Conservation (phyloP, 2,888 invertebrate species). For the Laspeyria flexula region DNA sequence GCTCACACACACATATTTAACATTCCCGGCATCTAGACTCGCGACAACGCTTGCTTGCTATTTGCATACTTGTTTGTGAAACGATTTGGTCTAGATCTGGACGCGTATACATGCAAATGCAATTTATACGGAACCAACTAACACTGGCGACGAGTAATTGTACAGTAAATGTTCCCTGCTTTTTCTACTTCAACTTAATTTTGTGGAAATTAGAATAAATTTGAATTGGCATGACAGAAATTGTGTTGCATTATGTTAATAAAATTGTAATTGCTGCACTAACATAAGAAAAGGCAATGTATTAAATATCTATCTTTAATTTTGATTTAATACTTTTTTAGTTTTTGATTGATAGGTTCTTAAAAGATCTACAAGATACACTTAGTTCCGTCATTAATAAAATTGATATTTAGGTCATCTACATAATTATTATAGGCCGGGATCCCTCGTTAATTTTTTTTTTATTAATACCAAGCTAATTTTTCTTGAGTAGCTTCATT, state of each 20-base stretch:
- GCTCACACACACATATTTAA: conserved; percentile 79
- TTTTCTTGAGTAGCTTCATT: no score
- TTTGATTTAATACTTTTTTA: no score
- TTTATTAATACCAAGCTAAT: no score
- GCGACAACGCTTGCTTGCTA: conserved; percentile 72
- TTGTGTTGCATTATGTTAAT: neutral
- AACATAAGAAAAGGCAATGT: no score
- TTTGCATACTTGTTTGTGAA: conserved; percentile 81
- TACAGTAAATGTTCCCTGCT: conserved; percentile 32
- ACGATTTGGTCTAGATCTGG: conserved; percentile 74
- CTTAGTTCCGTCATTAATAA: no score
- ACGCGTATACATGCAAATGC: conserved; percentile 66
- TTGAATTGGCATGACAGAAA: conserved; percentile 1
- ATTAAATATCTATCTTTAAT: no score
- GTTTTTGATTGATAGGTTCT: no score
- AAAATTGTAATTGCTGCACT: no score
- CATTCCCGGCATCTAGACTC: conserved; percentile 71
- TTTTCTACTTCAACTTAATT: conserved; percentile 25
- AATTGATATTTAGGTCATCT: no score
- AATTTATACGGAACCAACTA: conserved; percentile 56
- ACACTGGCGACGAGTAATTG: conserved; percentile 39
- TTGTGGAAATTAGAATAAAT: conserved; percentile 23
- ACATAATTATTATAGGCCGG: no score
- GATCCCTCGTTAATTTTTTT: no score
- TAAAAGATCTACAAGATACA: no score